Evolutionary conservation across 2,113 vertebrate species (phyloP).

Genomic region (Coregonus clupeaformis): DNA sequence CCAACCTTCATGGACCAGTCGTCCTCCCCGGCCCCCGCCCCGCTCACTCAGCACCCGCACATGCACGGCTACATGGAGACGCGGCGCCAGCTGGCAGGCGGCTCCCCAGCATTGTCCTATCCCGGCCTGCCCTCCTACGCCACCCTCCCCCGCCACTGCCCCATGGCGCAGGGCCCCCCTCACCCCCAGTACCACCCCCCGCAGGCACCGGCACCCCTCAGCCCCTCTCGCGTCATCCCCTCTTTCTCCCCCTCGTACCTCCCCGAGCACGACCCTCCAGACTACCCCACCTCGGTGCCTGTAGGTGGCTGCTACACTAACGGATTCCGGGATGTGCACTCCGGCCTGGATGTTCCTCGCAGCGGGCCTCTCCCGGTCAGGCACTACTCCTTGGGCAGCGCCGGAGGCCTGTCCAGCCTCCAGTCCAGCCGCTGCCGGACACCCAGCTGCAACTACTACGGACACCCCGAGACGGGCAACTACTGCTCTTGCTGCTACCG

Average conservation of each 20-base stretch:
- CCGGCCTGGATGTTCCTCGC: slow-evolving; percentile 59
- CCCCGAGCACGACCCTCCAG: slow-evolving; percentile 55
- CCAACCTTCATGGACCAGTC: slow-evolving; percentile 71
- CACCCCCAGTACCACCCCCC: slow-evolving; percentile 57
- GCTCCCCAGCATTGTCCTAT: slow-evolving; percentile 65
- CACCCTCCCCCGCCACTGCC: slow-evolving; percentile 85
- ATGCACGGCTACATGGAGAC: slow-evolving; percentile 76
- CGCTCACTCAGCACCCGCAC: slow-evolving; percentile 63
- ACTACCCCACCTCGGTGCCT: slow-evolving; percentile 52
- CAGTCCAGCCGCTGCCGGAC: slow-evolving; percentile 90
- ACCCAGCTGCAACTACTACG: slow-evolving; percentile 89
- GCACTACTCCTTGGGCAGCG: slow-evolving; percentile 78
- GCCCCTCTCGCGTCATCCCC: slow-evolving; percentile 58
- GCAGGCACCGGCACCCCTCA: slow-evolving; percentile 51
- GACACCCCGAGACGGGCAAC: slow-evolving; percentile 91
- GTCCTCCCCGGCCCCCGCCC: background rate
- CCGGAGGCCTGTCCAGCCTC: slow-evolving; percentile 59
- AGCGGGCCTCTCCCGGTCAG: slow-evolving; percentile 60
- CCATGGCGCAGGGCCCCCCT: slow-evolving; percentile 64
- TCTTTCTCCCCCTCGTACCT: slow-evolving; percentile 61
- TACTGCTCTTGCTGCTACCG: slow-evolving; percentile 95
- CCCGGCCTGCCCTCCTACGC: slow-evolving; percentile 82
- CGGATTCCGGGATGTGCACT: slow-evolving; percentile 78
- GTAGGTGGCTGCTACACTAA: slow-evolving; percentile 61
- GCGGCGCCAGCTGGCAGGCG: slow-evolving; percentile 86